Percentiles rank a stretch among this genome's conserved stretches.
These are phyloP conservation scores for Dunckerocampus dactyliophorus DNA, from an alignment of 2,113 vertebrate species.

Conservation along the genomic window DNA sequence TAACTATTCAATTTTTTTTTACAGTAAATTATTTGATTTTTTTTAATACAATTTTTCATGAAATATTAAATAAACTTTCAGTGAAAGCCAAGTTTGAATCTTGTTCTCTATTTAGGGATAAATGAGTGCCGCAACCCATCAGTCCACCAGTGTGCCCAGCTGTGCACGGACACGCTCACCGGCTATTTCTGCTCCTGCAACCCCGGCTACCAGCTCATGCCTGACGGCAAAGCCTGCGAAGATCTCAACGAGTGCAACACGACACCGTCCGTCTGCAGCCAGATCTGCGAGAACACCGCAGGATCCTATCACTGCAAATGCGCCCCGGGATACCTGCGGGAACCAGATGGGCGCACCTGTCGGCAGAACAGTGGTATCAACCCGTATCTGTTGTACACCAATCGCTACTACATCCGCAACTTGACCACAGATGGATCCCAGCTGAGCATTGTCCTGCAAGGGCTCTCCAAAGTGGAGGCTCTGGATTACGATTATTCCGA, in stretches of 20 bases:
- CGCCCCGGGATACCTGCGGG: slow-evolving; percentile 63
- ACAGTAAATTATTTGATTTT: neutral
- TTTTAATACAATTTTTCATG: neutral
- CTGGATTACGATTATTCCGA: slow-evolving; percentile 66
- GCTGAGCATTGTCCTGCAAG: slow-evolving; percentile 61
- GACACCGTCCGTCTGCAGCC: slow-evolving; percentile 64
- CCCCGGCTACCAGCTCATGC: slow-evolving; percentile 65
- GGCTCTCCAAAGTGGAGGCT: slow-evolving; percentile 53
- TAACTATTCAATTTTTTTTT: neutral
- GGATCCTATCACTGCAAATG: slow-evolving; percentile 71
- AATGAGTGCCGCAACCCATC: slow-evolving; percentile 61
- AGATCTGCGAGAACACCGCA: slow-evolving; percentile 62
- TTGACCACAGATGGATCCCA: slow-evolving; percentile 62
- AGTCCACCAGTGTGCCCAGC: slow-evolving; percentile 66
- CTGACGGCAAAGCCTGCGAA: slow-evolving; percentile 69
- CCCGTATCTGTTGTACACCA: slow-evolving; percentile 66
- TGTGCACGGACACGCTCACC: slow-evolving; percentile 67
- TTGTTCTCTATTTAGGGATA: slow-evolving; percentile 46
- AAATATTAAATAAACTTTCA: neutral
- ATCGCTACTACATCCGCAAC: slow-evolving; percentile 72
- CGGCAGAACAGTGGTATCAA: slow-evolving; percentile 69
- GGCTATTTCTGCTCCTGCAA: slow-evolving; percentile 68
- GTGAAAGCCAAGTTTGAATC: neutral
- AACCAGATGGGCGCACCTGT: slow-evolving; percentile 65
- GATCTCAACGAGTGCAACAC: slow-evolving; percentile 64